Conservation (phyloP, 2,113 vertebrate genomes). For the Bucco capensis region DNA sequence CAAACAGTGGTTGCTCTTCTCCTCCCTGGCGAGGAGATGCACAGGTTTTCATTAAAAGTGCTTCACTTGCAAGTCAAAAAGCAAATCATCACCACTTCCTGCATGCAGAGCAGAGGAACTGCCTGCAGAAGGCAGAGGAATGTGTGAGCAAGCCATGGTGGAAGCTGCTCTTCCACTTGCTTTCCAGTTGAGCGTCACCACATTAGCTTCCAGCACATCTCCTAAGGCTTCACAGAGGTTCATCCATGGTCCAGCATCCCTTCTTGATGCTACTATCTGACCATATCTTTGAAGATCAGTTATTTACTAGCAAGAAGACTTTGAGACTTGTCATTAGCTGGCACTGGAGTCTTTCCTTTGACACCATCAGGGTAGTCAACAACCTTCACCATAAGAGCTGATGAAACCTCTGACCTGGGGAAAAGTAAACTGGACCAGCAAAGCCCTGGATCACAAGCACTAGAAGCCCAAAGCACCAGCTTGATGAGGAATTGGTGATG, state of each 20-base stretch:
- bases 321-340: rapidly evolving
- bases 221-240: background rate
- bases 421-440: no score
- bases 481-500: no score
- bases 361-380: rapidly evolving
- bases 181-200: background rate
- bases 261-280: background rate
- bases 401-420: no score
- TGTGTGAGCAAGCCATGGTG: rapidly evolving
- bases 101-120: background rate
- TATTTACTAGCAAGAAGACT: background rate
- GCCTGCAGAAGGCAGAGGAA: background rate
- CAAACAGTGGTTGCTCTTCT: rapidly evolving
- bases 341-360: background rate
- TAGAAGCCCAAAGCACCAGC: no score
- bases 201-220: background rate
- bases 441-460: no score
- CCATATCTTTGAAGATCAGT: rapidly evolving
- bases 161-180: background rate
- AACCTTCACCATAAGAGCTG: no score
- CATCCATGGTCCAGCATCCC: background rate
- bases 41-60: rapidly evolving
- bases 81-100: background rate
- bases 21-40: background rate
- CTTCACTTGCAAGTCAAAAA: background rate